Percentiles rank a stretch among this genome's conserved stretches.
Evolutionary conservation across 2,888 invertebrate genomes (phyloP).

Genomic region (Itoplectis maculator): DNA sequence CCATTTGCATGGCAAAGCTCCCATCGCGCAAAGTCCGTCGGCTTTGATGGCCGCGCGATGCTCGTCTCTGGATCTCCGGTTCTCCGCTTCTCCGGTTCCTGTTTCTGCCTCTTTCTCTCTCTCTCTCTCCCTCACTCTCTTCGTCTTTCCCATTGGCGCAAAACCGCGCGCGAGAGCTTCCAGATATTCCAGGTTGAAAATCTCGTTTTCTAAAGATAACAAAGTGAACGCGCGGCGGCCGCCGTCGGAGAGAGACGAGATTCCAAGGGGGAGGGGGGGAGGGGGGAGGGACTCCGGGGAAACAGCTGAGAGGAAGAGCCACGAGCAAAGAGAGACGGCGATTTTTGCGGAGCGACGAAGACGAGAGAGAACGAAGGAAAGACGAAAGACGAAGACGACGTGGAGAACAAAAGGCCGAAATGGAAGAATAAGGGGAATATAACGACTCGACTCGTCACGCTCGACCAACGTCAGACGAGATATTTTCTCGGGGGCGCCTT

Average conservation of each 20-base stretch:
- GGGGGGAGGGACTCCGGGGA: too few species aligned
- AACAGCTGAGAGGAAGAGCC: neutral
- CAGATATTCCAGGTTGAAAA: slow-evolving; percentile 66
- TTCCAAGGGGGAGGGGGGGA: too few species aligned
- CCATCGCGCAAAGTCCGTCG: slow-evolving; percentile 56
- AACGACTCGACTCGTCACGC: slow-evolving; percentile 35
- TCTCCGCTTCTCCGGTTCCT: slow-evolving; percentile 52
- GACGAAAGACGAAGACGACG: slow-evolving; percentile 37
- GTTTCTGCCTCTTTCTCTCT: slow-evolving; percentile 22
- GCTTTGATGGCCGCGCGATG: slow-evolving; percentile 59
- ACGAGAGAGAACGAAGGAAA: slow-evolving; percentile 31
- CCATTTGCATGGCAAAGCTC: slow-evolving; percentile 67
- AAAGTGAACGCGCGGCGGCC: slow-evolving; percentile 59
- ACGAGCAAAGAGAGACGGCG: slow-evolving; percentile 12
- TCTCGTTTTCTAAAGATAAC: slow-evolving; percentile 68
- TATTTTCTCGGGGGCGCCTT: slow-evolving; percentile 29
- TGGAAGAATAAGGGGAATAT: slow-evolving; percentile 41
- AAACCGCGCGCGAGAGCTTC: slow-evolving; percentile 33
- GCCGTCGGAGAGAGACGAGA: slow-evolving; percentile 25
- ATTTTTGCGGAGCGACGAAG: too few species aligned
- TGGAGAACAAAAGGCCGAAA: slow-evolving; percentile 46
- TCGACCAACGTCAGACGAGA: slow-evolving; percentile 34
- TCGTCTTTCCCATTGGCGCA: slow-evolving; percentile 1
- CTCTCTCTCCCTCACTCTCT: neutral
- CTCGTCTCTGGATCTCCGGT: slow-evolving; percentile 61